These are phyloP conservation scores for Macaca nemestrina DNA, from an alignment of 2,113 vertebrate genomes.

Conservation along the genomic window DNA sequence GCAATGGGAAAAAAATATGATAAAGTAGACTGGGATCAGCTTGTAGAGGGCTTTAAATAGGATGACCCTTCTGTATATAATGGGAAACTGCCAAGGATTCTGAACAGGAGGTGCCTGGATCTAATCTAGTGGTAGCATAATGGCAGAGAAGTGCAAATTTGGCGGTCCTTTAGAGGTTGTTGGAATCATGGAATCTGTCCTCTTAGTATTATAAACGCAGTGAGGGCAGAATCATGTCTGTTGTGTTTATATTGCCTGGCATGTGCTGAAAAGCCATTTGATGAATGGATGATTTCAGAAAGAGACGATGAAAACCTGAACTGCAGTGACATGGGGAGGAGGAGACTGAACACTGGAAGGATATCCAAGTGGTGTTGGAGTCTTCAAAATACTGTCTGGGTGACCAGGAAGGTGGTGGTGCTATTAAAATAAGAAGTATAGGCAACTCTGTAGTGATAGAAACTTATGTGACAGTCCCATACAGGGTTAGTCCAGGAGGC, in stretches of 20 bases:
- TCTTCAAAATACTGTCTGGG: neutral
- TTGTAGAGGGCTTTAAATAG: neutral
- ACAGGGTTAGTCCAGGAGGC: neutral
- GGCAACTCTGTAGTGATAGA: neutral
- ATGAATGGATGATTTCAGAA: neutral
- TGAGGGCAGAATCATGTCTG: neutral
- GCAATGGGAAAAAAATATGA: neutral
- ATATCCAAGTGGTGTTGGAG: neutral
- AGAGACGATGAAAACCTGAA: neutral
- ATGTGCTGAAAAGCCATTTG: neutral
- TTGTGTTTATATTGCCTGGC: neutral
- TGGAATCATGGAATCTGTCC: neutral
- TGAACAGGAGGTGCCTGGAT: neutral
- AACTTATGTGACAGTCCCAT: neutral
- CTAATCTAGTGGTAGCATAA: neutral
- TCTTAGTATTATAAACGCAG: neutral
- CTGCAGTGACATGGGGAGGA: neutral
- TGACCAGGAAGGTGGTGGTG: neutral
- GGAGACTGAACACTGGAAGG: neutral
- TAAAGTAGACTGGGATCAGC: neutral
- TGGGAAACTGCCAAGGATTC: neutral
- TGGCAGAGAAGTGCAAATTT: neutral
- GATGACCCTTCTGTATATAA: neutral
- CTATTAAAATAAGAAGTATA: neutral
- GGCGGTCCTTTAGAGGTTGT: neutral